Evolutionary conservation across 2,113 vertebrate genomes (phyloP).

Genomic region (Oryzias celebensis): DNA sequence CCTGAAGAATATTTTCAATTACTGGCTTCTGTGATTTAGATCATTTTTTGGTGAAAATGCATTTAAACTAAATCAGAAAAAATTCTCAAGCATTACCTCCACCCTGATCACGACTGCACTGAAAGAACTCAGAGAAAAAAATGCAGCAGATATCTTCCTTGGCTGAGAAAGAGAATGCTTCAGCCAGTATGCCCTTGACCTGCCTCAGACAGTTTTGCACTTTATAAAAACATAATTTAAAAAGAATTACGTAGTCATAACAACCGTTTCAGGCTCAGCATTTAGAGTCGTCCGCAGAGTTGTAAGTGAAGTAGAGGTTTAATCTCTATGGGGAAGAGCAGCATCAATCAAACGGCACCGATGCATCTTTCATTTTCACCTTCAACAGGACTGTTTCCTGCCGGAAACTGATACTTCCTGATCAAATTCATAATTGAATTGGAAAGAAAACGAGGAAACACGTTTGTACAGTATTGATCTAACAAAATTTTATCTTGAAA

Average conservation of each 20-base stretch:
- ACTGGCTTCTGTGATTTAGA: too few species aligned
- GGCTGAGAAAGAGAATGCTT: constrained; percentile 45
- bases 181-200: constrained; percentile 67
- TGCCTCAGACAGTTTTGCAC: constrained; percentile 61
- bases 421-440: constrained; percentile 76
- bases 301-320: constrained; percentile 74
- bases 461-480: constrained; percentile 12
- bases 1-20: too few species aligned
- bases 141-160: constrained; percentile 56
- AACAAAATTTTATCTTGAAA: too few species aligned
- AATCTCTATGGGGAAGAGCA: constrained; percentile 69
- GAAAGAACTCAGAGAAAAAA: constrained; percentile 41
- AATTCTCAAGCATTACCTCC: constrained; percentile 19
- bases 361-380: constrained; percentile 73
- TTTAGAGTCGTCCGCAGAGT: constrained; percentile 65
- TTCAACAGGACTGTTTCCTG: constrained; percentile 71
- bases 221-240: constrained; percentile 72
- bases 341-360: constrained; percentile 74
- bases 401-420: constrained; percentile 50
- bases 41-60: not conserved
- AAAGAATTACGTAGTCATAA: constrained; percentile 74
- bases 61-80: constrained; percentile 30
- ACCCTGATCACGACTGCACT: constrained; percentile 48
- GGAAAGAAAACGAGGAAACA: constrained; percentile 59
- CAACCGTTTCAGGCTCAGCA: constrained; percentile 59